phyloP scores from a whole-genome alignment of 1,140 invertebrate species.

The Nomia melanderi region DNA sequence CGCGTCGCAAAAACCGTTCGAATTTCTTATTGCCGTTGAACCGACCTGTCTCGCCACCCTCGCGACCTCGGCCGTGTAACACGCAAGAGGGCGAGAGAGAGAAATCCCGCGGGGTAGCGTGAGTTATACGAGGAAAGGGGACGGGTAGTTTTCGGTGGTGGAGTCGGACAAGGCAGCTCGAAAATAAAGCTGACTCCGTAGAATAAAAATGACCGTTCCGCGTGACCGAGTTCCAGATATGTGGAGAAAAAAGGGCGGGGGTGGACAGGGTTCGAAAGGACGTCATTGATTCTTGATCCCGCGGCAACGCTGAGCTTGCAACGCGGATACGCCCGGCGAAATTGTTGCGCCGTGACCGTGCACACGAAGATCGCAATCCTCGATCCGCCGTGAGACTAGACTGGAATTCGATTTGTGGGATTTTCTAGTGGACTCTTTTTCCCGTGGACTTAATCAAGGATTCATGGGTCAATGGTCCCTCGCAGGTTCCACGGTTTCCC shows the following conservation, averaged over 20 bases:
- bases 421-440: too few relatives aligned
- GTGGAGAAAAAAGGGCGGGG: background rate
- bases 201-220: slow-evolving; percentile 42
- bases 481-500: too few relatives aligned
- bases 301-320: slow-evolving; percentile 35
- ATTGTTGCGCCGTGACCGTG: slow-evolving; percentile 2
- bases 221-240: slow-evolving; percentile 42
- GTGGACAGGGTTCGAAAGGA: background rate
- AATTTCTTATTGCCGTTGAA: slow-evolving; percentile 26
- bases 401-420: too few relatives aligned
- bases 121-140: slow-evolving; percentile 15
- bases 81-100: too few relatives aligned
- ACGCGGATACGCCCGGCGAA: slow-evolving; percentile 1
- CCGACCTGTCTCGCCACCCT: background rate
- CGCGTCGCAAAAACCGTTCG: slow-evolving; percentile 2
- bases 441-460: too few relatives aligned
- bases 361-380: fast-evolving
- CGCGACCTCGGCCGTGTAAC: background rate
- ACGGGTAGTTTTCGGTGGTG: background rate
- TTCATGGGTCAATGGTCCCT: too few relatives aligned
- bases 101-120: too few relatives aligned
- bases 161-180: slow-evolving; percentile 1
- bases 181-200: slow-evolving; percentile 38
- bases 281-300: slow-evolving; percentile 38
- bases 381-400: too few relatives aligned